These are phyloP conservation scores for Formica aserva DNA, from an alignment of 2,888 invertebrate genomes.

Conservation along the genomic window DNA sequence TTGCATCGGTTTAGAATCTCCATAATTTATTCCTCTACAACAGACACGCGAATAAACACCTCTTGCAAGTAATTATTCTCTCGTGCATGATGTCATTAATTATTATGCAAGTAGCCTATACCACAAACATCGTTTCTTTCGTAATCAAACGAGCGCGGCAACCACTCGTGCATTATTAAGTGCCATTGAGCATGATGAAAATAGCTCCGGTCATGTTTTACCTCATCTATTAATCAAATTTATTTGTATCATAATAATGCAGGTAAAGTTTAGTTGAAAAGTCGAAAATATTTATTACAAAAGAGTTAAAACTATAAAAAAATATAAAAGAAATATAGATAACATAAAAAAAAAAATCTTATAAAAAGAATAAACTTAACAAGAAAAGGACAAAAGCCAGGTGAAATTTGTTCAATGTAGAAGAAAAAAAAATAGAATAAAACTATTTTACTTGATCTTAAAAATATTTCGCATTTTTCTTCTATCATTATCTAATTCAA, in stretches of 20 bases:
- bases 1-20: slow-evolving; percentile 27
- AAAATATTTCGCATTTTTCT: neutral
- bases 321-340: neutral
- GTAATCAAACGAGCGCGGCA: slow-evolving; percentile 3
- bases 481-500: neutral
- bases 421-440: neutral
- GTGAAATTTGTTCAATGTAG: neutral
- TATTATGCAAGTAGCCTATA: slow-evolving; percentile 15
- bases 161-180: slow-evolving; percentile 1
- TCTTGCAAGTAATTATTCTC: slow-evolving; percentile 33
- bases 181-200: slow-evolving; percentile 4
- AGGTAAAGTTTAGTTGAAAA: neutral
- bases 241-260: neutral
- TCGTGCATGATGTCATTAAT: slow-evolving; percentile 17
- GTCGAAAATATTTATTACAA: neutral
- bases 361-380: neutral
- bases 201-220: neutral
- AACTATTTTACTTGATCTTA: neutral
- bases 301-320: neutral
- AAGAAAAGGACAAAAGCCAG: neutral
- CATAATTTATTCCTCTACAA: slow-evolving; percentile 52
- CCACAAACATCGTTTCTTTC: neutral
- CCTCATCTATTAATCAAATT: neutral
- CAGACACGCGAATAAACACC: slow-evolving; percentile 30
- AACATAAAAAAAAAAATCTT: neutral